Conservation (phyloP, 2,113 vertebrate genomes). For the Hippocampus mohnikei region DNA sequence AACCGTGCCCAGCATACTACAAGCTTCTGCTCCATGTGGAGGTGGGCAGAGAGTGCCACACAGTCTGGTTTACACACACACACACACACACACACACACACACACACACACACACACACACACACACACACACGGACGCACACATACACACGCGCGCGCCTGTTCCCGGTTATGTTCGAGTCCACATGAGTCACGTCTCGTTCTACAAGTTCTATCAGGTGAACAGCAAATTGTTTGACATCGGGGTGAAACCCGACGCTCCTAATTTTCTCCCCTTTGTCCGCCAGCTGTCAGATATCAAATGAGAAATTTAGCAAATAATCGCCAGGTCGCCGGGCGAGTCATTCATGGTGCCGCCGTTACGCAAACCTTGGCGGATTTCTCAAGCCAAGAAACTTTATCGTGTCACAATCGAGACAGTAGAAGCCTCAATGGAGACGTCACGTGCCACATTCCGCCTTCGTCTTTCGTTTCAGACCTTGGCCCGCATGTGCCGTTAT, state of each 20-base stretch:
- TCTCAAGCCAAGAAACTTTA: slow-evolving; percentile 7
- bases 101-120: background rate
- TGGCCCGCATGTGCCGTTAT: background rate
- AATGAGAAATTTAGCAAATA: background rate
- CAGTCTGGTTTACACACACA: slow-evolving; percentile 7
- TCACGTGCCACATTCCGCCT: background rate
- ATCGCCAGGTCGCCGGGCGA: background rate
- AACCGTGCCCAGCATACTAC: no score
- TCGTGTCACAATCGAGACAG: background rate
- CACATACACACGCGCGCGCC: background rate
- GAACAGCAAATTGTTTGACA: slow-evolving; percentile 2
- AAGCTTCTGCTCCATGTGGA: no score
- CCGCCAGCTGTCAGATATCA: background rate
- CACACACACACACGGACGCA: slow-evolving; percentile 4
- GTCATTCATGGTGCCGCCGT: slow-evolving; percentile 13
- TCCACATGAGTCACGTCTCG: slow-evolving; percentile 31
- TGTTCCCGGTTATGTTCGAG: slow-evolving; percentile 22
- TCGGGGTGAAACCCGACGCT: background rate
- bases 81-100: background rate
- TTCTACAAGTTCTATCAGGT: slow-evolving; percentile 40
- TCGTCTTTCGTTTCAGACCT: background rate
- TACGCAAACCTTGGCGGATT: slow-evolving; percentile 18
- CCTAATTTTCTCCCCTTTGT: background rate
- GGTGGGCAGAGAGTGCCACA: slow-evolving; percentile 23
- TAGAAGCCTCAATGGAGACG: background rate